Conservation (phyloP, 2,113 vertebrate species). For the Azemiops feae region DNA sequence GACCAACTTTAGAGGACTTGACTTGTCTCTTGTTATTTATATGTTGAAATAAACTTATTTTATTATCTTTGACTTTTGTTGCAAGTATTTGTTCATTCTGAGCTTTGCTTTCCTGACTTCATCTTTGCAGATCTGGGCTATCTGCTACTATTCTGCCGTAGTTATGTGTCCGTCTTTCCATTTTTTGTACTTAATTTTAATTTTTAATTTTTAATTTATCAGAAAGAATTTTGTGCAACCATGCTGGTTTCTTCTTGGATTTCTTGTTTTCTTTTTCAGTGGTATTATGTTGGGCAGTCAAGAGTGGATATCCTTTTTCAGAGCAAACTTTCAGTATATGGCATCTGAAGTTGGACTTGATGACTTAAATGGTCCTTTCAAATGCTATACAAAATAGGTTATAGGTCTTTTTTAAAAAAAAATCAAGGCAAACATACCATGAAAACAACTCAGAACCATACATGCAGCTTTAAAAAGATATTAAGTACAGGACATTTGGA, state of each 20-base stretch:
- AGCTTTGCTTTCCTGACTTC: neutral
- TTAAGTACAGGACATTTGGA: constrained; percentile 15
- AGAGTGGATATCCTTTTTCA: neutral
- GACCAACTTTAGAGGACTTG: neutral
- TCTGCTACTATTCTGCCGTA: neutral
- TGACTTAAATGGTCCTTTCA: neutral
- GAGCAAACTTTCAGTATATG: neutral
- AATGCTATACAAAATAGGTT: neutral
- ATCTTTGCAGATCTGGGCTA: neutral
- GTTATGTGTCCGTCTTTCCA: neutral
- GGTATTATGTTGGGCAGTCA: neutral
- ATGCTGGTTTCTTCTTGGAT: neutral
- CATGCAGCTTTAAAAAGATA: constrained; percentile 15
- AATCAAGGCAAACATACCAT: neutral
- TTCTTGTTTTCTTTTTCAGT: neutral
- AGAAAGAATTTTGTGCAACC: too few species aligned
- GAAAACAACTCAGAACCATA: neutral
- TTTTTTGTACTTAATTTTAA: neutral
- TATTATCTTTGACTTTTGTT: neutral
- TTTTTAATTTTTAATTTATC: too few species aligned
- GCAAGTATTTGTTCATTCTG: neutral
- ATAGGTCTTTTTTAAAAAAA: neutral
- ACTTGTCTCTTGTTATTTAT: neutral
- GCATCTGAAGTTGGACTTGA: neutral
- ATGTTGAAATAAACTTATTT: neutral